Percentiles rank a stretch among this genome's conserved stretches.
These are phyloP conservation scores for Graptemys geographica DNA, from an alignment of 2,797 vertebrate species.

Conservation along the genomic window DNA sequence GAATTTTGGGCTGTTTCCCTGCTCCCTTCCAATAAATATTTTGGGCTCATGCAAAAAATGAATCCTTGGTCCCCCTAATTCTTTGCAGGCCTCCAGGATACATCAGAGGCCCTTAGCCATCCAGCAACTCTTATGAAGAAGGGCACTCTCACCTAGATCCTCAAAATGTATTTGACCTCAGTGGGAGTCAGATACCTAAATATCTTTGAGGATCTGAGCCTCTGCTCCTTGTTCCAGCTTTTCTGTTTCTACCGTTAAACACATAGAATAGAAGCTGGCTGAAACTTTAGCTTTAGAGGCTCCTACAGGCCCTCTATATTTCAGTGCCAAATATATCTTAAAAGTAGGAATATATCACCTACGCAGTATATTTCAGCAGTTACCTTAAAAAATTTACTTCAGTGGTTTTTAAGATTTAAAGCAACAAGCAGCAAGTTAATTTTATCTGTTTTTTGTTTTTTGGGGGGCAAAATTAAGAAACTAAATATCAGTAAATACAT, in stretches of 20 bases:
- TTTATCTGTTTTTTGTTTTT: background rate
- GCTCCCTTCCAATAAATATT: too few relatives aligned
- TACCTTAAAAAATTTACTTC: background rate
- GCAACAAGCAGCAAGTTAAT: background rate
- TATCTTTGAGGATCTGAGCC: background rate
- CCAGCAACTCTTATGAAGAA: background rate
- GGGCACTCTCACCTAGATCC: background rate
- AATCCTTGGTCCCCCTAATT: background rate
- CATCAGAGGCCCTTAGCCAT: background rate
- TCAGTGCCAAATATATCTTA: background rate
- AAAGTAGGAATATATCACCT: background rate
- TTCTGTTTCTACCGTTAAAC: background rate
- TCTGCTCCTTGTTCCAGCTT: background rate
- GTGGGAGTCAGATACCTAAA: background rate
- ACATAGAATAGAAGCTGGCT: fast-evolving
- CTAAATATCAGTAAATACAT: background rate
- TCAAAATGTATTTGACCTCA: background rate
- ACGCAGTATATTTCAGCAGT: background rate
- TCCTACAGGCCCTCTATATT: background rate
- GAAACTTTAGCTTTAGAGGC: background rate
- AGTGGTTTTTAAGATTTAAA: background rate
- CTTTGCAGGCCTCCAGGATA: background rate
- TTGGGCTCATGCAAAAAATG: background rate
- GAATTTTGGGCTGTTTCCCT: background rate
- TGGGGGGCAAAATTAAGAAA: background rate